phyloP scores from a whole-genome alignment of 2,113 vertebrate genomes.

The Beaufortia kweichowensis region DNA sequence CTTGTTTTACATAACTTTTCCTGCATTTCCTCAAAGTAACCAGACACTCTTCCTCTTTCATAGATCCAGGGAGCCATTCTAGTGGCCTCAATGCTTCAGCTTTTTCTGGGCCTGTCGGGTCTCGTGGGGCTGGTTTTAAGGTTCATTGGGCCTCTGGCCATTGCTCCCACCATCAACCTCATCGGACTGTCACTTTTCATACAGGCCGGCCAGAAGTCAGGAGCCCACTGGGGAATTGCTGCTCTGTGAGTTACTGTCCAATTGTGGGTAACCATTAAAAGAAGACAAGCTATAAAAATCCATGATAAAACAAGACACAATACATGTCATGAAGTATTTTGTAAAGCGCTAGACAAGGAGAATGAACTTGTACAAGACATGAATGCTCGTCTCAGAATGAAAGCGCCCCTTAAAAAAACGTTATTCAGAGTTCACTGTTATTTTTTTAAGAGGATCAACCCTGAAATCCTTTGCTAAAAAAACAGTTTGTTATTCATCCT shows the following conservation, averaged over 20 bases:
- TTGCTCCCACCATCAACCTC: conserved; percentile 79
- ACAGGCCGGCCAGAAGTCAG: conserved; percentile 77
- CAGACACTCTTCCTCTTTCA: conserved; percentile 10
- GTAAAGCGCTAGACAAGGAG: neutral
- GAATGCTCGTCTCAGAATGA: neutral
- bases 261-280: neutral
- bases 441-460: neutral
- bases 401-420: conserved; percentile 6
- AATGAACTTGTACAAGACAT: neutral
- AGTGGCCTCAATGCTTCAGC: conserved; percentile 73
- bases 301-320: neutral
- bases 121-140: conserved; percentile 73
- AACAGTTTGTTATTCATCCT: conserved; percentile 22
- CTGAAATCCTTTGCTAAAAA: neutral
- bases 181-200: conserved; percentile 77
- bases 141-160: conserved; percentile 76
- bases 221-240: conserved; percentile 79
- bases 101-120: conserved; percentile 72
- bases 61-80: conserved; percentile 80
- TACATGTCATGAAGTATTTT: neutral
- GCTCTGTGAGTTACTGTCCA: conserved; percentile 69
- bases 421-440: neutral
- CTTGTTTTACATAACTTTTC: too few species aligned
- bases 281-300: neutral
- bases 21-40: neutral